phyloP scores from a whole-genome alignment of 2,113 vertebrate genomes.

The Apistogramma diplotaenia region DNA sequence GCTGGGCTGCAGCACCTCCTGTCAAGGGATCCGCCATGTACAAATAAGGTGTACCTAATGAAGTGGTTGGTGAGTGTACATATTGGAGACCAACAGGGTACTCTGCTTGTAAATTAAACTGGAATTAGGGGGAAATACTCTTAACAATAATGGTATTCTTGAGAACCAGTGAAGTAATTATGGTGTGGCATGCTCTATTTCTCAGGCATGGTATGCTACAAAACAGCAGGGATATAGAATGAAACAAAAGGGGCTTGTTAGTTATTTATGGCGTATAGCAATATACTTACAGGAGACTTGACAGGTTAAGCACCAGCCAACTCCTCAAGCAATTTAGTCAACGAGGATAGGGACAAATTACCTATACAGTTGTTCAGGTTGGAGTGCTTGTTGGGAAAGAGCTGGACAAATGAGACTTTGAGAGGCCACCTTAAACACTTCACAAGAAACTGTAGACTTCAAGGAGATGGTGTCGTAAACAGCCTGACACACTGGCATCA shows the following conservation, averaged over 20 bases:
- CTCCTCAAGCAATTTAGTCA: constrained; percentile 7
- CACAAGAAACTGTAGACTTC: not conserved
- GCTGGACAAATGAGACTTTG: constrained; percentile 5
- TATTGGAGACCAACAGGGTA: not conserved
- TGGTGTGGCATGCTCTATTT: not conserved
- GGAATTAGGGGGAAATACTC: not conserved
- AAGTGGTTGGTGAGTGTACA: not conserved
- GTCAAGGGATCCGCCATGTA: not conserved
- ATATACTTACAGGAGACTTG: not conserved
- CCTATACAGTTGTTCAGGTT: not conserved
- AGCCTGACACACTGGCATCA: constrained; percentile 38
- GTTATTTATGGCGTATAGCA: not conserved
- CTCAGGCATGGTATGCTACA: not conserved
- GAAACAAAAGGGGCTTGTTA: not conserved
- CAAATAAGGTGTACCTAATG: not conserved
- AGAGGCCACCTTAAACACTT: constrained; percentile 8
- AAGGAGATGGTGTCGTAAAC: constrained; percentile 3
- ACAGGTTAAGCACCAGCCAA: not conserved
- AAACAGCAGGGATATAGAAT: not conserved
- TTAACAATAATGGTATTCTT: not conserved
- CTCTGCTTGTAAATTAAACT: not conserved
- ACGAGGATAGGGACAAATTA: not conserved
- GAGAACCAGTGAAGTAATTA: not conserved
- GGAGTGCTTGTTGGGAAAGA: not conserved
- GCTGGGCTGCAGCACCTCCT: not conserved